Conservation (phyloP, 1,140 invertebrate species). For the Drosophila watanabei region DNA sequence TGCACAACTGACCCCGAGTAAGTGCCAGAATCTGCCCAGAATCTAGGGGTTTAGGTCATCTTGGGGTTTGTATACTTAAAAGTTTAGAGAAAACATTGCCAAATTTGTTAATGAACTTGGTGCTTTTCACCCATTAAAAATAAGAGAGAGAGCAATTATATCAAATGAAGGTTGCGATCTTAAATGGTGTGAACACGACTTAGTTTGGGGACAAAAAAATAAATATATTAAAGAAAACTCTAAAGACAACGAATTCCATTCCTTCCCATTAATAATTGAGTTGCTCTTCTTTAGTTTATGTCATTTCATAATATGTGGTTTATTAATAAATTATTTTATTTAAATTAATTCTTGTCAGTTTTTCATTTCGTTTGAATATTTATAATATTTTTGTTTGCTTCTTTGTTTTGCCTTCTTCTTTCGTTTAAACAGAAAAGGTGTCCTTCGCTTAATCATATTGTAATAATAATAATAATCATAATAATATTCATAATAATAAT, state of each 20-base stretch:
- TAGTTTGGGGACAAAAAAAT: background rate
- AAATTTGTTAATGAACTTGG: background rate
- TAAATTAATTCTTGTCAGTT: slow-evolving; percentile 80
- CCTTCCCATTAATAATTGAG: background rate
- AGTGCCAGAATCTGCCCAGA: background rate
- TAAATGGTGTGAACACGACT: background rate
- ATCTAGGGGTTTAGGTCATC: background rate
- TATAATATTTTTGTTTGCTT: slow-evolving; percentile 74
- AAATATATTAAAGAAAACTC: background rate
- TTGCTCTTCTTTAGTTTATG: slow-evolving; percentile 38
- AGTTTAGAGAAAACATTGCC: too few species aligned
- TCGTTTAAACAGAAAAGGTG: slow-evolving; percentile 68
- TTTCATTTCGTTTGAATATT: slow-evolving; percentile 78
- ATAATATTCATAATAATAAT: slow-evolving; percentile 52
- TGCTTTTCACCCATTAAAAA: background rate
- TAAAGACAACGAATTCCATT: background rate
- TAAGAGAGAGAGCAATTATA: background rate
- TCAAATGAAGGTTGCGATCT: background rate
- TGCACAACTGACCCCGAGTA: background rate
- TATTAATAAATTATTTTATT: slow-evolving; percentile 84
- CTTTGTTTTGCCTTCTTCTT: slow-evolving; percentile 41
- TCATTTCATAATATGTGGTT: slow-evolving; percentile 83
- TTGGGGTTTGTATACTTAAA: background rate
- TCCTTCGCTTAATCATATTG: slow-evolving; percentile 74
- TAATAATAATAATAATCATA: slow-evolving; percentile 62